phyloP scores from a whole-genome alignment of 2,797 vertebrate species.

The Macrochelys suwanniensis region DNA sequence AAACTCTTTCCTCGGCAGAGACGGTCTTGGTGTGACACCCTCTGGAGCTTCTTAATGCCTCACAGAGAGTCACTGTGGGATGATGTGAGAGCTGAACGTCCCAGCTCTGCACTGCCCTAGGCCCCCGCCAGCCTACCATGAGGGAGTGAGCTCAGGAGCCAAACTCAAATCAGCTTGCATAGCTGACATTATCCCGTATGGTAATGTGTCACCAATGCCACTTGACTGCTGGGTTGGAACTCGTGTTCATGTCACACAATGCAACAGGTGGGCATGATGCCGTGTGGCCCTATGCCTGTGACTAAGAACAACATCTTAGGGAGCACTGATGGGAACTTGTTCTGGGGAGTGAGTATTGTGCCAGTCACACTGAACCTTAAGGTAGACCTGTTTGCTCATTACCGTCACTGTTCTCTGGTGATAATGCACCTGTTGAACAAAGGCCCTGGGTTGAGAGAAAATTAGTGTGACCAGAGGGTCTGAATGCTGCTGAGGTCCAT shows the following conservation, averaged over 20 bases:
- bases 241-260: not conserved
- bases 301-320: not conserved
- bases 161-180: not conserved
- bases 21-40: rapidly evolving
- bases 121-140: not conserved
- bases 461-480: not conserved
- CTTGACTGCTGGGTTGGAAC: not conserved
- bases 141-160: not conserved
- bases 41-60: not conserved
- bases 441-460: not conserved
- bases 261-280: not conserved
- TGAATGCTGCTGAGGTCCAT: rapidly evolving
- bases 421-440: not conserved
- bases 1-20: not conserved
- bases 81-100: not conserved
- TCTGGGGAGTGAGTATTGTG: not conserved
- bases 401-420: not conserved
- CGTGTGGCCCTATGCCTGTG: not conserved
- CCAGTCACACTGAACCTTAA: not conserved
- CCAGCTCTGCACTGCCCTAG: not conserved
- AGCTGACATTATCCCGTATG: not conserved
- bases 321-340: not conserved
- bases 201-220: not conserved
- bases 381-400: not conserved
- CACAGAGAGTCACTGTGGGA: not conserved